Conservation (phyloP, 2,797 vertebrate species). For the Pseudochromis fuscus region DNA sequence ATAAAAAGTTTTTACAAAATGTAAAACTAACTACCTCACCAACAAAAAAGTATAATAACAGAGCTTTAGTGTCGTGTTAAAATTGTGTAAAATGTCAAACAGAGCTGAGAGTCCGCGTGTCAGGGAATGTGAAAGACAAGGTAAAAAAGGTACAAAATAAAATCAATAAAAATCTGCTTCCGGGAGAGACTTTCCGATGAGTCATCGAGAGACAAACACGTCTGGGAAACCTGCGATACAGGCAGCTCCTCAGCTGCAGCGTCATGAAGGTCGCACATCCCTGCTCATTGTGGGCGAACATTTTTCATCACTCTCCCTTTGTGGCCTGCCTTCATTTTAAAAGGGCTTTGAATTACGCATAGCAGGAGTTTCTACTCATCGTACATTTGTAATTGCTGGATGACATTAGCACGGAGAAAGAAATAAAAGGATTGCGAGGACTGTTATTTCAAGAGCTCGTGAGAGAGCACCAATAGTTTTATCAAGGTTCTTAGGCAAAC, state of each 20-base stretch:
- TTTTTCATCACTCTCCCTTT: constrained; percentile 48
- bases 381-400: constrained; percentile 2
- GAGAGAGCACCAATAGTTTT: background rate
- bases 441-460: background rate
- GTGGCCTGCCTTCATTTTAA: constrained; percentile 16
- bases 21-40: no score
- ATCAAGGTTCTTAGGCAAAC: background rate
- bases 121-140: constrained; percentile 18
- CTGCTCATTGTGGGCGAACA: constrained; percentile 37
- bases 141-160: background rate
- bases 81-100: constrained; percentile 21
- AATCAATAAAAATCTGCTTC: constrained; percentile 1
- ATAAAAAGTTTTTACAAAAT: no score
- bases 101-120: background rate
- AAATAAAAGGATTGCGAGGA: background rate
- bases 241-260: constrained; percentile 24
- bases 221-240: constrained; percentile 17
- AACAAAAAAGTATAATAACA: no score
- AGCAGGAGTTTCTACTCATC: background rate
- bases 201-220: constrained; percentile 47
- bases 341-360: constrained; percentile 31
- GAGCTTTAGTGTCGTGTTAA: no score
- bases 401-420: constrained; percentile 12
- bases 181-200: constrained; percentile 55
- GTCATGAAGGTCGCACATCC: constrained; percentile 52